phyloP scores from a whole-genome alignment of 2,797 vertebrate species.

The Channa striata region DNA sequence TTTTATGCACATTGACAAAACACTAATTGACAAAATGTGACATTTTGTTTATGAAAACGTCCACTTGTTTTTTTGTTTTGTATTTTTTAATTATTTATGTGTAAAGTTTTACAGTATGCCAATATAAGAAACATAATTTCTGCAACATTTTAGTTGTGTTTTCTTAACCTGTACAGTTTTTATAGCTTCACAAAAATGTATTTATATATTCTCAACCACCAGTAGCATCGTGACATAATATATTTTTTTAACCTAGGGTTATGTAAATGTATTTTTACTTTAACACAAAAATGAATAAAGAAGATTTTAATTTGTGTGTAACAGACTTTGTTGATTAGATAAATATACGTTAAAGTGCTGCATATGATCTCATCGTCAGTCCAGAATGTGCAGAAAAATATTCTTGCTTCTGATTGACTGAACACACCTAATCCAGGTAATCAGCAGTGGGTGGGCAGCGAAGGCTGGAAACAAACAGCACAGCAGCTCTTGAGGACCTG shows the following conservation, averaged over 20 bases:
- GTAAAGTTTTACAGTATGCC: not conserved
- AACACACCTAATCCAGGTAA: no score
- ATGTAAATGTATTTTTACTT: not conserved
- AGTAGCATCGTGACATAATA: not conserved
- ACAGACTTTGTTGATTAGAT: no score
- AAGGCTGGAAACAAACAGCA: no score
- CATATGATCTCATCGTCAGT: no score
- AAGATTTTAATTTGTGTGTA: not conserved
- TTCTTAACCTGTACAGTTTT: conserved; percentile 27
- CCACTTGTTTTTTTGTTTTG: conserved; percentile 6
- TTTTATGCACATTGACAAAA: not conserved
- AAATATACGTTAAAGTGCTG: not conserved
- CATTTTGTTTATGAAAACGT: not conserved
- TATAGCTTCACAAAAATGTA: not conserved
- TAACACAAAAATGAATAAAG: not conserved
- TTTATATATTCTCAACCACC: not conserved
- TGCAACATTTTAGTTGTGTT: conserved; percentile 11
- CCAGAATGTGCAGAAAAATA: no score
- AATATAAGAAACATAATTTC: not conserved
- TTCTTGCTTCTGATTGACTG: no score
- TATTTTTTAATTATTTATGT: conserved; percentile 29
- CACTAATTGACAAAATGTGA: not conserved
- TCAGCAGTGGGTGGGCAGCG: no score
- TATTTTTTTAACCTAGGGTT: not conserved
- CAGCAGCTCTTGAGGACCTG: no score